These are phyloP conservation scores for Vandiemenella viatica DNA, from an alignment of 2,888 invertebrate genomes.

Conservation along the genomic window DNA sequence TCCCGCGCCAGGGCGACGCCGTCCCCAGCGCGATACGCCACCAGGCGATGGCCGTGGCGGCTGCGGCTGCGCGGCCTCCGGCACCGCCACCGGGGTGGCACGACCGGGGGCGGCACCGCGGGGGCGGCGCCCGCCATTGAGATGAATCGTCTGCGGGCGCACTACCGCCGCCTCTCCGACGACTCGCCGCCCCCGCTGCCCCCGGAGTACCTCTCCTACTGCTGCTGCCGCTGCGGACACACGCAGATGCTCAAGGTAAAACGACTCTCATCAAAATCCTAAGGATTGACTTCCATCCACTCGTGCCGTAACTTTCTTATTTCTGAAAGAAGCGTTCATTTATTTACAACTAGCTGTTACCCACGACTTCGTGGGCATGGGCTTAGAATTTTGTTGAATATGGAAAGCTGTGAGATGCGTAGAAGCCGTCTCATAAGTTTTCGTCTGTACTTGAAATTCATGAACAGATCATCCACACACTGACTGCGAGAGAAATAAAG, in stretches of 20 bases:
- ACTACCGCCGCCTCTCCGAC: not conserved
- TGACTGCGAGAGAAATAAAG: too few relatives aligned
- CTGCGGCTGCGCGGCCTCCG: not conserved
- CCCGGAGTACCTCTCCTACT: constrained; percentile 41
- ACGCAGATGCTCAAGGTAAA: constrained; percentile 40
- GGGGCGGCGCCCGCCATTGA: not conserved
- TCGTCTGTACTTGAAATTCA: too few relatives aligned
- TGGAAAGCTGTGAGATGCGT: too few relatives aligned
- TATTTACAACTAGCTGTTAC: too few relatives aligned
- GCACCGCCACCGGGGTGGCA: not conserved
- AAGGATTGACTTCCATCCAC: too few relatives aligned
- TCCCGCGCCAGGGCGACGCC: not conserved
- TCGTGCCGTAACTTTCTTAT: too few relatives aligned
- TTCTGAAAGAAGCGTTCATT: too few relatives aligned
- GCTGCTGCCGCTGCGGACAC: constrained; percentile 44
- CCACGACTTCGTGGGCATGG: too few relatives aligned
- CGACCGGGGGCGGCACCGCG: not conserved
- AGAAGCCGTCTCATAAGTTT: too few relatives aligned
- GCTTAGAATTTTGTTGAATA: too few relatives aligned
- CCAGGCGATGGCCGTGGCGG: not conserved
- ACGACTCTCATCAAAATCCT: too few relatives aligned
- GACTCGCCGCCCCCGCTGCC: constrained; percentile 26
- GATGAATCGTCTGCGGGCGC: not conserved
- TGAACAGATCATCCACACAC: too few relatives aligned
- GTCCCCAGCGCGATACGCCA: not conserved